Evolutionary conservation across 2,888 invertebrate species (phyloP), one percentile per base, ranked within the genome.

Genomic region (Folsomia candida): DNA sequence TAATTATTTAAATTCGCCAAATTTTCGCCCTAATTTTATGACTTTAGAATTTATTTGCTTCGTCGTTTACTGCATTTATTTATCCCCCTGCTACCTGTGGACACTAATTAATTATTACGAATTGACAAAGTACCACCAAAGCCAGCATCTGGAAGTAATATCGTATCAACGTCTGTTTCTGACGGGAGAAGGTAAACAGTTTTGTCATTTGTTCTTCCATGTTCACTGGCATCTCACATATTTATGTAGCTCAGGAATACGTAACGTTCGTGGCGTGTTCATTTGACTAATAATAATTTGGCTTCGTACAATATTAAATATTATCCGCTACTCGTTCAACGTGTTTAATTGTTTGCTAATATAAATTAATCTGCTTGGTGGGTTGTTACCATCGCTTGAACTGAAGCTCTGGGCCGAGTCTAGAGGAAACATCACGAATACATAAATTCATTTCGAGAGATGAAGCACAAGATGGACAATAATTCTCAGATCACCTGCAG

Each of bases 21-120:
- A 37, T 37, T 37, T 54, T 54, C 22, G 54, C 22, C n/a, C 54
- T 54, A 54, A 54, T 54, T 54, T 54, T 54, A 54, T 54, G 54
- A 54, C 22, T 54, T 54, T 54, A 54, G 18, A 54, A 54, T 54
- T 54, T 54, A 54, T 54, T 54, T 18, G 18, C n/a, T 20, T 54
- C 37, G 14, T 14, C 37, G n/a, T 47, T 9, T 47, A 11, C 47
- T 47, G 47, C 47, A 11, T 11, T 47, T 47, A 54, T 54, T 54
- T 54, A 54, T 54, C 20, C 22, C 6, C 6, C 4, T 54, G n/a
- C 18, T 37, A 37, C 37, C 37, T 37, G 37, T 37, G n/a, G 22
- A 20, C 18, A 54, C 18, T 54, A 54, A 54, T 54, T 54, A 54
- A 22, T 54, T 54, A 54, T 54, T 54, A 14, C 22, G 54, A 54